Evolutionary conservation across 1,140 invertebrate species (phyloP).

Genomic region (Probaryconus sp.): DNA sequence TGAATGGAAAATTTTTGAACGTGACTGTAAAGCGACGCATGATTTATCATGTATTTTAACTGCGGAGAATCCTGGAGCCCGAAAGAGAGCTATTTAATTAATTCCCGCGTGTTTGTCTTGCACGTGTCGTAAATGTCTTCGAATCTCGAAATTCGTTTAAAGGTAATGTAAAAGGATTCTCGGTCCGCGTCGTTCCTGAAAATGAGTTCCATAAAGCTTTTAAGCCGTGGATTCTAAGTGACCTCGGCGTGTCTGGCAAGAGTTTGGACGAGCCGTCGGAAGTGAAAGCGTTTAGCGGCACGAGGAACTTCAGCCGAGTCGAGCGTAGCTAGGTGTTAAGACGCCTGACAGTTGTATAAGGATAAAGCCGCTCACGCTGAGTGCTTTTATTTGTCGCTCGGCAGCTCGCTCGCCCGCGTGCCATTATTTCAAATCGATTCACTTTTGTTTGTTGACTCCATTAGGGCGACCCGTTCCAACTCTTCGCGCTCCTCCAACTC

Average conservation of each 20-base stretch:
- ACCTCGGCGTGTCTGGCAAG: conserved; percentile 41
- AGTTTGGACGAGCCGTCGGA: conserved; percentile 29
- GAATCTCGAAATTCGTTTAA: conserved; percentile 53
- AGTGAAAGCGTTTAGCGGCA: conserved; percentile 16
- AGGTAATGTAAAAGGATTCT: conserved; percentile 56
- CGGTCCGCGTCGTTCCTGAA: conserved; percentile 60
- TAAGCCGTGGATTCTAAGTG: conserved; percentile 63
- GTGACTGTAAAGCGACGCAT: too few species aligned
- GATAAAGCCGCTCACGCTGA: conserved; percentile 75
- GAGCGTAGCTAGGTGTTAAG: conserved; percentile 67
- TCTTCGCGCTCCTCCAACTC: conserved; percentile 42
- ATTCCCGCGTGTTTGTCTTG: conserved; percentile 50
- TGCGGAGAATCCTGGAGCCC: conserved; percentile 11
- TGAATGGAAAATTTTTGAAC: too few species aligned
- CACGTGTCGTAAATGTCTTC: conserved; percentile 51
- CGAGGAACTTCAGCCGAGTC: conserved; percentile 38
- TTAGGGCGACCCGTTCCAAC: conserved; percentile 62
- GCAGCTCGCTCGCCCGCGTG: conserved; percentile 63
- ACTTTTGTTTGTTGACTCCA: conserved; percentile 76
- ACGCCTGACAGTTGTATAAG: conserved; percentile 75
- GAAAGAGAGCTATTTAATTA: conserved; percentile 40
- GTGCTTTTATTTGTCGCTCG: conserved; percentile 75
- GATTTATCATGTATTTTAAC: conserved; percentile 26
- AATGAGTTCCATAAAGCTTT: conserved; percentile 72
- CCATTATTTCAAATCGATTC: conserved; percentile 76